A percentile compares a stretch with the other conserved stretches of the same genome.
Conservation (phyloP, 2,113 vertebrate genomes). For the Thunnus maccoyii region DNA sequence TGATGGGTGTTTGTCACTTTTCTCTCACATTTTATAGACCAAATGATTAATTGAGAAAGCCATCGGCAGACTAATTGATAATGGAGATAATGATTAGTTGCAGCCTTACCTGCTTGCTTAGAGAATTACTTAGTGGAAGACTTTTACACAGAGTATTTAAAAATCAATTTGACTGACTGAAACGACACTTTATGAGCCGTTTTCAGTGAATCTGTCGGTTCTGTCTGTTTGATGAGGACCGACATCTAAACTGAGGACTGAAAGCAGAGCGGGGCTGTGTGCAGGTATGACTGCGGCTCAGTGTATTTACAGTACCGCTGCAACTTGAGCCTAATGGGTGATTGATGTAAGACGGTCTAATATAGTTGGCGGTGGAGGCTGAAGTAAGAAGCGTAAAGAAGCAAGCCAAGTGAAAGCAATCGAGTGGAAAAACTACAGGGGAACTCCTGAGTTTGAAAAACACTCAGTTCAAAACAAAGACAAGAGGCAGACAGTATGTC, state of each 20-base stretch:
- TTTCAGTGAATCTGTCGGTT: background rate
- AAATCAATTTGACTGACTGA: background rate
- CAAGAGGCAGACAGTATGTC: background rate
- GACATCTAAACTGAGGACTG: constrained; percentile 32
- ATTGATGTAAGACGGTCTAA: constrained; percentile 40
- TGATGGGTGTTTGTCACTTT: too few species aligned
- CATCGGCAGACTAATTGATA: too few species aligned
- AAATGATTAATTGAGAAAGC: background rate
- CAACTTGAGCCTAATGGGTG: constrained; percentile 51
- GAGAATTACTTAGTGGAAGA: background rate
- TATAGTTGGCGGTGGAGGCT: constrained; percentile 5
- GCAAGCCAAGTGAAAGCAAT: constrained; percentile 42
- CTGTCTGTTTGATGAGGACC: background rate
- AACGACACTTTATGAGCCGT: background rate
- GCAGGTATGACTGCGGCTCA: constrained; percentile 50
- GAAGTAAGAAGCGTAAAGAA: background rate
- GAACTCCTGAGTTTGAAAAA: constrained; percentile 41
- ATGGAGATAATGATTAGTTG: background rate
- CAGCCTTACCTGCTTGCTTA: background rate
- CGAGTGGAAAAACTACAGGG: constrained; percentile 23
- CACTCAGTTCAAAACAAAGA: background rate
- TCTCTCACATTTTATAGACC: too few species aligned
- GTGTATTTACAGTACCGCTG: constrained; percentile 64
- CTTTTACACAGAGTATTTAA: background rate
- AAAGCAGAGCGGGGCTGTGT: constrained; percentile 37